Percentiles rank a stretch among this genome's conserved stretches.
Evolutionary conservation across 2,888 invertebrate species (phyloP).

Genomic region (Drosophila stalkeri): DNA sequence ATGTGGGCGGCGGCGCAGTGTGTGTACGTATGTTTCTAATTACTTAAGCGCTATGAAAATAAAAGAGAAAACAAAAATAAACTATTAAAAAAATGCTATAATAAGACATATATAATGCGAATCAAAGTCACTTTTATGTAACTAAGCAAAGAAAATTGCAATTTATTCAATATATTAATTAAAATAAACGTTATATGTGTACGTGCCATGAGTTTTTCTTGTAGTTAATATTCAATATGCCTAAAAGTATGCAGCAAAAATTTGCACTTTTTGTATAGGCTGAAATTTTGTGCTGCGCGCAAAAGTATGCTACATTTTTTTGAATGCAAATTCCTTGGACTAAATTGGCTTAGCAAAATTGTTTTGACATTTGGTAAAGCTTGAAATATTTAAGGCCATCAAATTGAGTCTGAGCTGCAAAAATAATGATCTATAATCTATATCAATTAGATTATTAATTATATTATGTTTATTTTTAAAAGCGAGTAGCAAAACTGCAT

Average conservation of each 20-base stretch:
- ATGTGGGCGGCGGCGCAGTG: conserved; percentile 18
- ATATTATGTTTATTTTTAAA: too few species aligned
- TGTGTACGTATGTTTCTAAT: conserved; percentile 28
- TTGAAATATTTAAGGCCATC: too few species aligned
- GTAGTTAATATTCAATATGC: not conserved
- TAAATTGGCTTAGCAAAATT: too few species aligned
- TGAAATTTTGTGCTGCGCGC: not conserved
- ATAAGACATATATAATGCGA: conserved; percentile 42
- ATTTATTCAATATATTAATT: conserved; percentile 31
- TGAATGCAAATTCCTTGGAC: too few species aligned
- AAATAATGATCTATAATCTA: too few species aligned
- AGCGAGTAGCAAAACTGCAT: not conserved
- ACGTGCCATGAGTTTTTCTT: not conserved
- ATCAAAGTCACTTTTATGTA: conserved; percentile 74
- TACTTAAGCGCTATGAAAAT: conserved; percentile 19
- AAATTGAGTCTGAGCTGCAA: too few species aligned
- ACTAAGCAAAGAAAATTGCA: conserved; percentile 40
- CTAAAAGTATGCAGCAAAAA: conserved; percentile 12
- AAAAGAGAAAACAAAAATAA: conserved; percentile 11
- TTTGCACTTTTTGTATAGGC: accelerated
- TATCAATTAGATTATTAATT: too few species aligned
- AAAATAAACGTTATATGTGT: conserved; percentile 17
- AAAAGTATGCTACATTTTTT: not conserved
- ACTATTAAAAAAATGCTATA: conserved; percentile 23
- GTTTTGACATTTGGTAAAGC: not conserved